Evolutionary conservation across 2,888 invertebrate genomes (phyloP).

Genomic region (Slavum lentiscoides): DNA sequence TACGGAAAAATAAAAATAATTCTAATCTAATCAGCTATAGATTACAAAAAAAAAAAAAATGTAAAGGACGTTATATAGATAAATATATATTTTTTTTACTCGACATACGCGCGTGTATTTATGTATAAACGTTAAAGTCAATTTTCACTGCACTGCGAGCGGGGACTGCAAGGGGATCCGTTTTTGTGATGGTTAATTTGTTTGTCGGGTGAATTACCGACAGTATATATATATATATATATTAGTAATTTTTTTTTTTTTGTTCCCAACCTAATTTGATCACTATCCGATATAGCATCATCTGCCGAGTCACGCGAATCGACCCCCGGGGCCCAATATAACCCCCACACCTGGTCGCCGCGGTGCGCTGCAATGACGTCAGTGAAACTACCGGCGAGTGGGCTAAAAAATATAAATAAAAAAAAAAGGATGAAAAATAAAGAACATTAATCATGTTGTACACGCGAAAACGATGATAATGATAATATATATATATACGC

Average conservation of each 20-base stretch:
- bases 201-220: constrained; percentile 29
- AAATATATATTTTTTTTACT: too few species aligned
- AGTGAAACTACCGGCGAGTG: constrained; percentile 10
- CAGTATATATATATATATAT: constrained; percentile 1
- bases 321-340: constrained; percentile 46
- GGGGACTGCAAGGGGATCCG: background rate
- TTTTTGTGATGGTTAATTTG: constrained; percentile 17
- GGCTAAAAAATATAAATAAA: background rate
- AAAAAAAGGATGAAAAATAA: background rate
- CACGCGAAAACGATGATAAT: constrained; percentile 18
- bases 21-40: too few species aligned
- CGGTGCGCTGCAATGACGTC: constrained; percentile 26
- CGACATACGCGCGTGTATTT: too few species aligned
- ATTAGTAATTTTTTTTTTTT: constrained; percentile 48
- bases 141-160: background rate
- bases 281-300: constrained; percentile 47
- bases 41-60: too few species aligned
- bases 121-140: constrained; percentile 6
- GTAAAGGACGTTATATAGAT: too few species aligned
- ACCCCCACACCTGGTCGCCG: constrained; percentile 37
- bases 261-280: constrained; percentile 43
- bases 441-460: constrained; percentile 34
- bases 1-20: too few species aligned
- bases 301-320: constrained; percentile 53
- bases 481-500: background rate